Base-by-base conservation (phyloP, 1,140 invertebrate species). In the Arion vulgaris region DNA sequence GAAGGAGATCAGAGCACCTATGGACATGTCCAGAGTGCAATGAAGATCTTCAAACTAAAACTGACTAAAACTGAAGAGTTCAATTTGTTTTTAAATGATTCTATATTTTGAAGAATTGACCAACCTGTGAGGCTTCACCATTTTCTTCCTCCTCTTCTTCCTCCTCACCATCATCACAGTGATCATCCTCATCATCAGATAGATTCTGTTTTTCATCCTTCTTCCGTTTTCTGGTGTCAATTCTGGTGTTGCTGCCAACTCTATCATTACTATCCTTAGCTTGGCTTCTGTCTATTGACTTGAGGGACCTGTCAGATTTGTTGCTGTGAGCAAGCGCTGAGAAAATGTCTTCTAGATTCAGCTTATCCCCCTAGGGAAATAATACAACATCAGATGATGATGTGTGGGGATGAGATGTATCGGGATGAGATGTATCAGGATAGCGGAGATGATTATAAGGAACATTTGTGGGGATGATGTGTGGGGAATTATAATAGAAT, bases 301-400 rank as follows among this genome's bases (percentile, higher is more conserved):
- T n/a, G 41, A 4, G 71, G 7, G 23, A 41, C 1, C 5, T 23
- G 7, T 34, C 39, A 32, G 74, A 7, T 51, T 51, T 80, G n/a
- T 49, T 39, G n/a, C 19, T 71, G 45, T 51, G 71, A 9, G 78
- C 45, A 0, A 80, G 41, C 1, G 78, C 68, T 23, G 78, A 80
- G 39, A 80, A 71, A 45, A 80, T 69, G 38, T 71, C 78, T 45
- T 80, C 78, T 26, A 71, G 32, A 39, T 80, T 80, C 66, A 80
- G 39, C 45, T 72, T 80, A 66, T 69, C 78, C 34, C 78, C 78
- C 78, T 80, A 26, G 32, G 23, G 23, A 51, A 76, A 71, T 57
- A 19, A 45, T 45, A 45, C 41, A 45, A 5, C 41, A 45, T 45
- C 15, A 45, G 41, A 45, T 45, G 41, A 45, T 45, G 15, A 15